Evolutionary conservation across 2,113 vertebrate species (phyloP).

Genomic region (Cyanistes caeruleus): DNA sequence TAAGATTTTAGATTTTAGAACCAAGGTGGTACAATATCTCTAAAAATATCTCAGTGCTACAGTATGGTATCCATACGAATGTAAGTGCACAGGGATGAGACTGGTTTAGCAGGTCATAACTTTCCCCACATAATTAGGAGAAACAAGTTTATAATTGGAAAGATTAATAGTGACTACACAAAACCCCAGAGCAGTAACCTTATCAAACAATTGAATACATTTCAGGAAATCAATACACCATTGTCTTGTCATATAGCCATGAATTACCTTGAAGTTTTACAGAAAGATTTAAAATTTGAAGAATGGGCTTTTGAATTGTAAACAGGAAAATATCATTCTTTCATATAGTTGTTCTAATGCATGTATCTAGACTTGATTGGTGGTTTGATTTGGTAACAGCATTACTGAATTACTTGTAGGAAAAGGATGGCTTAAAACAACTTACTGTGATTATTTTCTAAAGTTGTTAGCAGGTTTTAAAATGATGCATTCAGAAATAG

Average conservation of each 20-base stretch:
- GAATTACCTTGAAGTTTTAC: background rate
- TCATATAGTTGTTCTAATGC: background rate
- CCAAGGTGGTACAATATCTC: background rate
- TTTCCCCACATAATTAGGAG: background rate
- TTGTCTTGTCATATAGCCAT: background rate
- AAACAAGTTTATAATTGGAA: background rate
- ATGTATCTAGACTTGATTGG: background rate
- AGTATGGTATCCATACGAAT: background rate
- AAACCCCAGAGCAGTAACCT: background rate
- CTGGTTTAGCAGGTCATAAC: background rate
- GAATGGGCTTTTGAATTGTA: background rate
- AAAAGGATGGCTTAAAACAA: background rate
- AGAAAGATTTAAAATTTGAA: background rate
- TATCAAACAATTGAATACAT: background rate
- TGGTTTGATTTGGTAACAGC: background rate
- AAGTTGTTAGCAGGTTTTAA: background rate
- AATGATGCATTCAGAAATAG: background rate
- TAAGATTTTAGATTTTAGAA: background rate
- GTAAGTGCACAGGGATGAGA: background rate
- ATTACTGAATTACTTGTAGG: background rate
- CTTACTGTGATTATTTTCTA: background rate
- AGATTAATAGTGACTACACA: background rate
- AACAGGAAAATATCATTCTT: background rate
- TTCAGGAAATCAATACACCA: background rate
- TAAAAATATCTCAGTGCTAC: background rate